Conservation (phyloP, 1,140 invertebrate species). For the Ruditapes philippinarum region DNA sequence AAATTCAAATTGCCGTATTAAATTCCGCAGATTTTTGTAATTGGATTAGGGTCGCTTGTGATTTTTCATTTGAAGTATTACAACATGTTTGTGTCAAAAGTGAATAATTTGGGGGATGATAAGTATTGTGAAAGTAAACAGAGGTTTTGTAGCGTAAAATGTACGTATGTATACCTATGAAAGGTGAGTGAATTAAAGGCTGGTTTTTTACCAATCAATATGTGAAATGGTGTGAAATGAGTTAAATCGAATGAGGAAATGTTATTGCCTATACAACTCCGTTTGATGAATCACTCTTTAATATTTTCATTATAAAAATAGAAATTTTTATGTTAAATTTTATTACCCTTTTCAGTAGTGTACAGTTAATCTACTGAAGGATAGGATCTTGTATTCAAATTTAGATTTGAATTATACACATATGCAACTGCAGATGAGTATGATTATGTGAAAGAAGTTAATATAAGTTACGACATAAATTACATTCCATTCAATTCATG, state of each 20-base stretch:
- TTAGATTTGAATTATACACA: too few species aligned
- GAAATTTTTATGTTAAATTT: not conserved
- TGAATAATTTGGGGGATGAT: slow-evolving; percentile 31
- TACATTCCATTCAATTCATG: too few species aligned
- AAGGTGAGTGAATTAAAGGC: not conserved
- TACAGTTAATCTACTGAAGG: too few species aligned
- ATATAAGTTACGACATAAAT: too few species aligned
- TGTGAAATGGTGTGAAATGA: slow-evolving; percentile 13
- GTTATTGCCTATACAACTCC: not conserved
- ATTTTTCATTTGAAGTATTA: not conserved
- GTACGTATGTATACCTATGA: not conserved
- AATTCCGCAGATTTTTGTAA: not conserved
- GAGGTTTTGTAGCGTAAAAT: slow-evolving; percentile 26
- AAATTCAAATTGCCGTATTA: slow-evolving; percentile 19
- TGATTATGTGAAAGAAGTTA: too few species aligned
- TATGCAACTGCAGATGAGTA: too few species aligned
- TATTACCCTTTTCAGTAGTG: too few species aligned
- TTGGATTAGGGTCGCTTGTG: not conserved
- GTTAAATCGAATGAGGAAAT: slow-evolving; percentile 2
- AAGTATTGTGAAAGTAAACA: not conserved
- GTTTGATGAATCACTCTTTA: not conserved
- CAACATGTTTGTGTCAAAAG: slow-evolving; percentile 10
- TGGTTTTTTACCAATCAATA: not conserved
- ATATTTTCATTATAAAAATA: not conserved
- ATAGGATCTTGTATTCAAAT: too few species aligned